phyloP scores from a whole-genome alignment of 2,113 vertebrate species.

The Gulo gulo region DNA sequence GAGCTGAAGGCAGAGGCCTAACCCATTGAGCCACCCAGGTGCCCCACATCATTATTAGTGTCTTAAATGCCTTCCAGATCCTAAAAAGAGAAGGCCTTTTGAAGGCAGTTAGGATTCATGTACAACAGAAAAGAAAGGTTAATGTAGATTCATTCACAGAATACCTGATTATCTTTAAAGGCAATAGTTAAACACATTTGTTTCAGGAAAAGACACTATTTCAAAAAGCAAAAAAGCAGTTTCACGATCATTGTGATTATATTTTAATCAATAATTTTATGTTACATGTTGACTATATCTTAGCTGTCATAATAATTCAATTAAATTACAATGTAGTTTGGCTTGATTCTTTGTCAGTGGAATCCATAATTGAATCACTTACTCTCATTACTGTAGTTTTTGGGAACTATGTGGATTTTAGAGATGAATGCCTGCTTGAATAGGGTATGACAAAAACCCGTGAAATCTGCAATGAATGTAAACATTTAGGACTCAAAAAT shows the following conservation, averaged over 20 bases:
- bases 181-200: background rate
- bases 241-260: background rate
- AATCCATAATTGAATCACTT: background rate
- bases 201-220: background rate
- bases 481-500: background rate
- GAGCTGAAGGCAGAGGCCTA: too few species aligned
- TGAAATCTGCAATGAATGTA: background rate
- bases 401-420: background rate
- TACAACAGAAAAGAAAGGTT: background rate
- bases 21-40: too few species aligned
- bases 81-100: background rate
- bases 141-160: background rate
- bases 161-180: background rate
- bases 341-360: constrained; percentile 21
- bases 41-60: background rate
- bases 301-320: background rate
- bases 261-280: constrained; percentile 1
- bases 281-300: background rate
- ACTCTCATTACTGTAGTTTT: background rate
- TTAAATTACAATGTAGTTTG: background rate
- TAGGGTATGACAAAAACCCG: background rate
- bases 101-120: background rate
- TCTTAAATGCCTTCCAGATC: background rate
- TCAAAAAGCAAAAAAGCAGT: background rate
- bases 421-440: background rate